Conservation (phyloP, 2,888 invertebrate species). For the Parthenolecanium corni region DNA sequence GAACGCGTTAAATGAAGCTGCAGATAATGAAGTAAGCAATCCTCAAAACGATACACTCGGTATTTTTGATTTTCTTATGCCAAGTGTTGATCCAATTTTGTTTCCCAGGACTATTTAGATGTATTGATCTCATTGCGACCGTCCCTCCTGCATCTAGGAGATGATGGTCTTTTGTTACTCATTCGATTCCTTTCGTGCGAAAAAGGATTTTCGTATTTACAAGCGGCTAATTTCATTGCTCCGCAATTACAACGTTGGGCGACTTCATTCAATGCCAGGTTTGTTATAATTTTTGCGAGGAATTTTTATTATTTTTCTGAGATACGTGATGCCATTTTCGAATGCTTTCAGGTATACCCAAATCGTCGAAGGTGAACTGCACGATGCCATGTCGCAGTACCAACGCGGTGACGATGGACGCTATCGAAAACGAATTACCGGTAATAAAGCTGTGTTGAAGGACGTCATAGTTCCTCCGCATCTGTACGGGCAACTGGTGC, state of each 20-base stretch:
- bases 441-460: constrained; percentile 37
- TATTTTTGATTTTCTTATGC: not conserved
- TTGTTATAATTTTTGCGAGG: constrained; percentile 34
- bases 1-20: constrained; percentile 80
- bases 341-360: constrained; percentile 57
- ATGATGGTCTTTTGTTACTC: constrained; percentile 64
- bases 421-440: constrained; percentile 56
- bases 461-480: constrained; percentile 54
- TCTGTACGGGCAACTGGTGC: constrained; percentile 70
- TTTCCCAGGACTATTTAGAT: constrained; percentile 54
- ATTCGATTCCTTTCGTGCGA: constrained; percentile 63
- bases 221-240: constrained; percentile 51
- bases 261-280: constrained; percentile 59
- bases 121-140: constrained; percentile 64
- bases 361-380: constrained; percentile 76
- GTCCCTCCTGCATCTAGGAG: constrained; percentile 55
- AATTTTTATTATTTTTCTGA: too few relatives aligned
- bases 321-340: not conserved
- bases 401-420: constrained; percentile 66
- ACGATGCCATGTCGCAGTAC: constrained; percentile 74
- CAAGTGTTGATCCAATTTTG: not conserved
- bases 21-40: constrained; percentile 64
- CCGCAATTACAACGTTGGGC: constrained; percentile 71
- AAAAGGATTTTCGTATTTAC: constrained; percentile 53
- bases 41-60: not conserved